Evolutionary conservation across 1,140 invertebrate genomes (phyloP), one percentile per base, ranked within the genome.

Genomic region (Scaptomyza pallida): DNA sequence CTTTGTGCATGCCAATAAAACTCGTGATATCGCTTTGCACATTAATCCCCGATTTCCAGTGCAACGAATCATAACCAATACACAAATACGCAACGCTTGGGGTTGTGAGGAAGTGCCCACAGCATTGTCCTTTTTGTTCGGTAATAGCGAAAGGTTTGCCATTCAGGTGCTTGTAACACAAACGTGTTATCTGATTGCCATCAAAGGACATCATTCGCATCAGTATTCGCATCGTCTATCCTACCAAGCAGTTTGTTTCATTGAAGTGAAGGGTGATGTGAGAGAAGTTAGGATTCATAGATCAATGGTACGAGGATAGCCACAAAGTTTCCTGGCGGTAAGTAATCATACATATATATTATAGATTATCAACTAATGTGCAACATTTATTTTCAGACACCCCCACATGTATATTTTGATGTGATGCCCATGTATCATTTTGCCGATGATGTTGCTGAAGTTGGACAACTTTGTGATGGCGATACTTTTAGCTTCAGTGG

Each of bases 1-100:
- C 90, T 90, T 96, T 35, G 90, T 92, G 73, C 92, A 92, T 63
- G 93, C 92, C 30, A 76, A 83, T 13, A 48, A 74, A 2, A 64
- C 91, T 1, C 92, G 91, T 19, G 95, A 97, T 79, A 93, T 96
- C 44, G 96, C 95, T 0, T 92, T 97, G 16, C 96, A 97, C 89
- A 93, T 98, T 47, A 97, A 96, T 91, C 94, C 95, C 1, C 94
- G 95, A 21, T 85, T 96, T 43, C 93, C 94, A 16, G 93, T 95
- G 65, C 93, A 93, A 26, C 94, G 95, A 67, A 93, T 97, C 6
- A 96, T 97, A 1, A 92, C 96, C 44, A 98, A 97, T 82, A 92
- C 92, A 1, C 93, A 93, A 41, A 70, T 93, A 2, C 90, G 92
- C 43, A 93, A 93, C 12, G 17, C 56, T 6, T 97, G 96, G 96